phyloP scores from a whole-genome alignment of 2,797 vertebrate species.

The Urocyon cinereoargenteus region DNA sequence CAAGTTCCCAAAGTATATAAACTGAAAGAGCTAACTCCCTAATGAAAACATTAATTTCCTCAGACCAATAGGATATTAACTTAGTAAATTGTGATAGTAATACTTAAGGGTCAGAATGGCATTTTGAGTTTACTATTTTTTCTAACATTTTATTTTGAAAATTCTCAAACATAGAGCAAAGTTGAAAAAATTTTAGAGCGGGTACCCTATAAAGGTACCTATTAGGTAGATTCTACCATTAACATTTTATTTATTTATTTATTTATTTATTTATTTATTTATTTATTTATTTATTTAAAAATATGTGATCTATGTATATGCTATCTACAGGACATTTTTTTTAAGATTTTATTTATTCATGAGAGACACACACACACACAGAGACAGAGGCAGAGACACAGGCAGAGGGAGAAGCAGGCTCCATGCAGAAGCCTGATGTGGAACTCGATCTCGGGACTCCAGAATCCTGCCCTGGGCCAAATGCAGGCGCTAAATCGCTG shows the following conservation, averaged over 20 bases:
- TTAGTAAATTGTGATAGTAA: constrained; percentile 1
- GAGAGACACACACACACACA: too few relatives aligned
- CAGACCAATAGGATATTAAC: neutral
- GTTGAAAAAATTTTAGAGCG: constrained; percentile 42
- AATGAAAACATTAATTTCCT: constrained; percentile 47
- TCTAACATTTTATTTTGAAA: constrained; percentile 40
- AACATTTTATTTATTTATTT: constrained; percentile 57
- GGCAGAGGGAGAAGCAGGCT: too few relatives aligned
- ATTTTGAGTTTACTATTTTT: neutral
- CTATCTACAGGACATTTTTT: too few relatives aligned
- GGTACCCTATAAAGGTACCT: neutral
- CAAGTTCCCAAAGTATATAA: constrained; percentile 17
- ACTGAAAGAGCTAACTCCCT: constrained; percentile 1
- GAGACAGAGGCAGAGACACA: too few relatives aligned
- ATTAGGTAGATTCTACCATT: constrained; percentile 27
- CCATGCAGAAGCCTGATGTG: too few relatives aligned
- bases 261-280: too few relatives aligned
- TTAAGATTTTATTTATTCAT: too few relatives aligned
- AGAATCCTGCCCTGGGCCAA: too few relatives aligned
- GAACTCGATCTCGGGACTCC: too few relatives aligned
- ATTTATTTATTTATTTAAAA: too few relatives aligned
- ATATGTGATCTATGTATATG: too few relatives aligned
- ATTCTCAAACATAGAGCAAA: constrained; percentile 35
- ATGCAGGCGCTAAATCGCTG: too few relatives aligned
- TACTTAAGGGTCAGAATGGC: neutral